These are phyloP conservation scores for Hozukius guyotensis DNA, from an alignment of 2,797 vertebrate genomes.

Conservation along the genomic window DNA sequence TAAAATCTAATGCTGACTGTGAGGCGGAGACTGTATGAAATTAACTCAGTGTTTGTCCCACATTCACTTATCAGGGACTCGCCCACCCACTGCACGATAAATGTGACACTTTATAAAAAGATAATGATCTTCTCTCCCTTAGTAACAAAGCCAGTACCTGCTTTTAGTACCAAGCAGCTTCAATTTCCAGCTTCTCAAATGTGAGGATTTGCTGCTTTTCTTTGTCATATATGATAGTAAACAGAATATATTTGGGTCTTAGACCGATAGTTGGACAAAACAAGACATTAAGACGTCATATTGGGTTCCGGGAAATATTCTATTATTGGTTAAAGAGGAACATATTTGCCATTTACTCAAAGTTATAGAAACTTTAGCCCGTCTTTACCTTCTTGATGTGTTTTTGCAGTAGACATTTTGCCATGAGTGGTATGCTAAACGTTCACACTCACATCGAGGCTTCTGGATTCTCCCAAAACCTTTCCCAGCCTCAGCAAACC, in stretches of 20 bases:
- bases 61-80: constrained; percentile 34
- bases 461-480: constrained; percentile 22
- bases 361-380: background rate
- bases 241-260: background rate
- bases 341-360: background rate
- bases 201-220: background rate
- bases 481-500: constrained; percentile 43
- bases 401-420: background rate
- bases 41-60: constrained; percentile 23
- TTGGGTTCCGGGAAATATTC: background rate
- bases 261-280: background rate
- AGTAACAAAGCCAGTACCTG: constrained; percentile 6
- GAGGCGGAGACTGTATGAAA: background rate
- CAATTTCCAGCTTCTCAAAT: background rate
- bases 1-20: background rate
- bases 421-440: background rate
- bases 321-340: background rate
- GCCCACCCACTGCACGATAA: constrained; percentile 23
- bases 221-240: background rate
- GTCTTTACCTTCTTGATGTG: background rate
- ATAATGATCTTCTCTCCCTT: constrained; percentile 25
- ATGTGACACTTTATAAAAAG: constrained; percentile 42
- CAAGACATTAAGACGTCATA: background rate
- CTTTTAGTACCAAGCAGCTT: background rate
- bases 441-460: background rate